These are phyloP conservation scores for Anniella stebbinsi DNA, from an alignment of 2,797 vertebrate genomes.

Conservation along the genomic window DNA sequence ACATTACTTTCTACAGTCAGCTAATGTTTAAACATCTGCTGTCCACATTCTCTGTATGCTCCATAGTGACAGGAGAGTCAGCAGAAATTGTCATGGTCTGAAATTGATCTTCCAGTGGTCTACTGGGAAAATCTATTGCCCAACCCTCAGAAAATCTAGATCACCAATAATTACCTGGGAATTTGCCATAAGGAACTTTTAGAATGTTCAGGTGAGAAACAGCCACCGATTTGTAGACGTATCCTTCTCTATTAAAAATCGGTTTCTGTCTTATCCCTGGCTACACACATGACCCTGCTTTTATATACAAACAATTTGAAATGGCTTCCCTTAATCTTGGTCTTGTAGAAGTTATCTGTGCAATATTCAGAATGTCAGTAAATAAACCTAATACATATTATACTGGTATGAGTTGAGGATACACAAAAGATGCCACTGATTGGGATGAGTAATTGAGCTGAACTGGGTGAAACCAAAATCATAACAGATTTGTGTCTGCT, in stretches of 20 bases:
- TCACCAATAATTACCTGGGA: too few relatives aligned
- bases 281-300: background rate
- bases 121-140: background rate
- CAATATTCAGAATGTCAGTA: background rate
- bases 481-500: background rate
- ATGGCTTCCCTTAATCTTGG: background rate
- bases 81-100: too few relatives aligned
- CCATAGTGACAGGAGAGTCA: background rate
- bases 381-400: background rate
- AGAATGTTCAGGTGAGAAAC: background rate
- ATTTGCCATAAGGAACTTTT: background rate
- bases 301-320: background rate
- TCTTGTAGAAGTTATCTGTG: background rate
- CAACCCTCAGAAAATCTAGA: background rate
- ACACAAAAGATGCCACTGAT: background rate
- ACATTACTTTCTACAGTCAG: background rate
- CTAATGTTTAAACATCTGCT: background rate
- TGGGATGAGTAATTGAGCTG: background rate
- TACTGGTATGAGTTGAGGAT: background rate
- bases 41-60: background rate
- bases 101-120: background rate
- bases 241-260: background rate
- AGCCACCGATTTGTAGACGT: background rate
- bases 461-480: background rate
- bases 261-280: background rate